phyloP scores from a whole-genome alignment of 2,113 vertebrate species.

The Hucho hucho region DNA sequence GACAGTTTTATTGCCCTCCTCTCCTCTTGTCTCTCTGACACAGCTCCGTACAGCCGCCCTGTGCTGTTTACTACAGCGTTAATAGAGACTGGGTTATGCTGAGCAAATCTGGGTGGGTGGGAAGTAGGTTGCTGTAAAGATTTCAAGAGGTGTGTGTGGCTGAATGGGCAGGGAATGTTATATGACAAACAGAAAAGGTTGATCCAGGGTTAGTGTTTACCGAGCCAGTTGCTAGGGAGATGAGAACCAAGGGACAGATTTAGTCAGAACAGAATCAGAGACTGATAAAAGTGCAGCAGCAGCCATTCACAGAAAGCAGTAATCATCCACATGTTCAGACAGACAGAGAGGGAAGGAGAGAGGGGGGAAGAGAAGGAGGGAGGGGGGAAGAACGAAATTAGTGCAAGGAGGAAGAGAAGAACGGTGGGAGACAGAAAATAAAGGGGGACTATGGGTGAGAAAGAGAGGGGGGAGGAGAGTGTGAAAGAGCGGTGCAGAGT shows the following conservation, averaged over 20 bases:
- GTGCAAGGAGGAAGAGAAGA: neutral
- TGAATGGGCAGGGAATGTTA: neutral
- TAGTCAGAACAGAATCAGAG: slow-evolving; percentile 38
- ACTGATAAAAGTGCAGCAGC: slow-evolving; percentile 21
- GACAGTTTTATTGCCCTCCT: neutral
- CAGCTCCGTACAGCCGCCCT: neutral
- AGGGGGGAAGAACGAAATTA: slow-evolving; percentile 4
- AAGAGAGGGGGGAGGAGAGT: slow-evolving; percentile 12
- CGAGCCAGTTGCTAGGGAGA: slow-evolving; percentile 52
- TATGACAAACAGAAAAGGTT: slow-evolving; percentile 23
- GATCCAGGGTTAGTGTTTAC: slow-evolving; percentile 48
- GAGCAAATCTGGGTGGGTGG: slow-evolving; percentile 39
- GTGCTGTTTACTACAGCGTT: slow-evolving; percentile 38
- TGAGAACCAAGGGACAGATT: slow-evolving; percentile 38
- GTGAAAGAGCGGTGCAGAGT: slow-evolving; percentile 20
- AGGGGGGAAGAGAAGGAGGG: neutral
- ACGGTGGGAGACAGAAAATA: slow-evolving; percentile 12
- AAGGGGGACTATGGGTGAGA: slow-evolving; percentile 17
- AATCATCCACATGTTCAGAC: slow-evolving; percentile 46
- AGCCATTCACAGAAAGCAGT: slow-evolving; percentile 33
- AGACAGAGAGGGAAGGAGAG: slow-evolving; percentile 7
- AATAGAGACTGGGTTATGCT: slow-evolving; percentile 45
- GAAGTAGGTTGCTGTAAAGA: slow-evolving; percentile 45
- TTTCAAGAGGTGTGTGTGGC: slow-evolving; percentile 29
- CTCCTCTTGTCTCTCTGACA: neutral